Evolutionary conservation across 2,113 vertebrate genomes (phyloP).

Genomic region (Chinchilla lanigera): DNA sequence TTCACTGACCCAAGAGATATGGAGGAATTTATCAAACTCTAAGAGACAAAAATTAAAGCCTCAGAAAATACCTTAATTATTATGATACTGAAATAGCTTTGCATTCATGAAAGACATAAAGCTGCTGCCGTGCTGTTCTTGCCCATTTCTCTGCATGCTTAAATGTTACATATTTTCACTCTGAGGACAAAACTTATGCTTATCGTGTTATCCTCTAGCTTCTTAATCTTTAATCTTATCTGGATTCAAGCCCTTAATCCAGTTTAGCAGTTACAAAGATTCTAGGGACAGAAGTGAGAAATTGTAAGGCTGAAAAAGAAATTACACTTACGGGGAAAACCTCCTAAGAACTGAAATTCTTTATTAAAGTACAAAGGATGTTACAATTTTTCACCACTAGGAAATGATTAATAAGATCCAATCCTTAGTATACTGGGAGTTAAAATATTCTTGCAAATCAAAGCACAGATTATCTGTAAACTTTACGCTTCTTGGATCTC

Average conservation of each 20-base stretch:
- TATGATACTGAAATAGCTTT: background rate
- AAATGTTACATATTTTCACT: slow-evolving; percentile 69
- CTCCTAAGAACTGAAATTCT: slow-evolving; percentile 68
- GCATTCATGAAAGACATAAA: background rate
- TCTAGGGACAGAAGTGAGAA: slow-evolving; percentile 71
- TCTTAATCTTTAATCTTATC: slow-evolving; percentile 82
- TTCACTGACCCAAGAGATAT: background rate
- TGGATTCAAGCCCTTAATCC: slow-evolving; percentile 75
- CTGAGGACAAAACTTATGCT: slow-evolving; percentile 71
- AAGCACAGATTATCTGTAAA: background rate
- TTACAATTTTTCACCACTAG: slow-evolving; percentile 31
- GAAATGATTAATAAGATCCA: slow-evolving; percentile 52
- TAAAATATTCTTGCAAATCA: slow-evolving; percentile 3
- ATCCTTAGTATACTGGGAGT: background rate
- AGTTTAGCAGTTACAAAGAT: slow-evolving; percentile 76
- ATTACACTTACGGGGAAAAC: slow-evolving; percentile 64
- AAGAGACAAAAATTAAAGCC: background rate
- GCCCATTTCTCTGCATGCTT: slow-evolving; percentile 66
- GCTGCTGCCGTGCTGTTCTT: slow-evolving; percentile 66
- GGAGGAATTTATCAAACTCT: slow-evolving; percentile 23
- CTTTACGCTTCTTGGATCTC: background rate
- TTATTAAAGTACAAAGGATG: slow-evolving; percentile 55
- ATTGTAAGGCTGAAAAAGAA: slow-evolving; percentile 71
- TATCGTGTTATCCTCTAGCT: slow-evolving; percentile 69
- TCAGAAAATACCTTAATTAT: slow-evolving; percentile 5